Conservation (phyloP, 2,888 invertebrate genomes). For the Dermolepida albohirtum region DNA sequence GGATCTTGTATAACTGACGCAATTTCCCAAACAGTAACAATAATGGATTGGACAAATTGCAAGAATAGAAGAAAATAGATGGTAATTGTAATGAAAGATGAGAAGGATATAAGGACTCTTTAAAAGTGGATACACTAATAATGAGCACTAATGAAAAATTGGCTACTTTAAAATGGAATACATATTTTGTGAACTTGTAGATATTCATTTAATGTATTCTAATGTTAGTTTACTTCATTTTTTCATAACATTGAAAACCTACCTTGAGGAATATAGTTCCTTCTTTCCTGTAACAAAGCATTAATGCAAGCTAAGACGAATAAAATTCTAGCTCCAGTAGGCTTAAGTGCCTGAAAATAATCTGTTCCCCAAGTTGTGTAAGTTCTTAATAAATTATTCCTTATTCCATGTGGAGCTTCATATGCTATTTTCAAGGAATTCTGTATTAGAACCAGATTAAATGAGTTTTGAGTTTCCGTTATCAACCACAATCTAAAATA, state of each 20-base stretch:
- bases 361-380: slow-evolving; percentile 76
- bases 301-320: slow-evolving; percentile 89
- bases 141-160: too few relatives aligned
- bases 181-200: too few relatives aligned
- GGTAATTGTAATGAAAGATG: too few relatives aligned
- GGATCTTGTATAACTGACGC: too few relatives aligned
- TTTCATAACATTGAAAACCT: not conserved
- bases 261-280: slow-evolving; percentile 91
- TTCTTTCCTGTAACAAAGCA: slow-evolving; percentile 90
- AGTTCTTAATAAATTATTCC: slow-evolving; percentile 81
- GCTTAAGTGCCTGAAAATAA: slow-evolving; percentile 58
- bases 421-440: slow-evolving; percentile 84
- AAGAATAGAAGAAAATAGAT: too few relatives aligned
- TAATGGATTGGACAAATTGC: too few relatives aligned
- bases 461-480: slow-evolving; percentile 82
- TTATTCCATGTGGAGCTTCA: slow-evolving; percentile 88
- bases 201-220: too few relatives aligned
- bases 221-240: too few relatives aligned
- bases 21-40: too few relatives aligned
- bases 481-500: slow-evolving; percentile 81
- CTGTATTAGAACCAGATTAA: slow-evolving; percentile 81
- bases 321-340: slow-evolving; percentile 66
- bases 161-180: too few relatives aligned
- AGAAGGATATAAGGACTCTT: too few relatives aligned
- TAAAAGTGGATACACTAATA: too few relatives aligned